Evolutionary conservation across 2,113 vertebrate genomes (phyloP).

Genomic region (Toxostoma redivivum): DNA sequence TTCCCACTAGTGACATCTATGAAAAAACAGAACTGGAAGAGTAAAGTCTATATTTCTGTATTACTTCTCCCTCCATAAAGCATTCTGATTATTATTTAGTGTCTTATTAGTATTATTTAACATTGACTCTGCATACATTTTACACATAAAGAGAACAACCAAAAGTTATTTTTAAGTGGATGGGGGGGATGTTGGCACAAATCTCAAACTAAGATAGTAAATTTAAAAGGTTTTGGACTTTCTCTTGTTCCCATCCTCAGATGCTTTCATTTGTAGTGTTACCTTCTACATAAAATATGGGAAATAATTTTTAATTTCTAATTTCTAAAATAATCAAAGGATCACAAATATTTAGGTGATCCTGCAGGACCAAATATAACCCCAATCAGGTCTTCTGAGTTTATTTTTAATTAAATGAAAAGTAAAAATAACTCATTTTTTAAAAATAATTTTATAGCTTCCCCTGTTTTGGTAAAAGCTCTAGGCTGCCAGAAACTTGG

Average conservation of each 20-base stretch:
- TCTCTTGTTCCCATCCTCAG: accelerated
- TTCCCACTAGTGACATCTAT: not conserved
- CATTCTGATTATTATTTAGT: not conserved
- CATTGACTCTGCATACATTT: not conserved
- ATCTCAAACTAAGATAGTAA: not conserved
- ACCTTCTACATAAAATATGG: not conserved
- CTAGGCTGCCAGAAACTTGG: not conserved
- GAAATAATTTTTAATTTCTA: not conserved
- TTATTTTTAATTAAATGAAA: not conserved
- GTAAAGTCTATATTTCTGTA: not conserved
- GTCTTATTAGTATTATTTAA: not conserved
- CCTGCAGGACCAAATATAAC: not conserved
- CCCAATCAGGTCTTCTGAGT: not conserved
- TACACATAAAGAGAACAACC: not conserved
- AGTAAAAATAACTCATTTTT: not conserved
- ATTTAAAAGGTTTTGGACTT: not conserved
- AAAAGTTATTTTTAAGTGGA: not conserved
- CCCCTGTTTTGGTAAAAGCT: not conserved
- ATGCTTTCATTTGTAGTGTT: not conserved
- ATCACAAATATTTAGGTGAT: not conserved
- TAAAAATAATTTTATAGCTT: not conserved
- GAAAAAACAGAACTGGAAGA: not conserved
- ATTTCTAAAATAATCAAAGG: not conserved
- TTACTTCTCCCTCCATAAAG: not conserved
- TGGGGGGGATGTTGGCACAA: not conserved